Base-by-base conservation (phyloP, 2,888 invertebrate genomes). In the Nyleta sp. region DNA sequence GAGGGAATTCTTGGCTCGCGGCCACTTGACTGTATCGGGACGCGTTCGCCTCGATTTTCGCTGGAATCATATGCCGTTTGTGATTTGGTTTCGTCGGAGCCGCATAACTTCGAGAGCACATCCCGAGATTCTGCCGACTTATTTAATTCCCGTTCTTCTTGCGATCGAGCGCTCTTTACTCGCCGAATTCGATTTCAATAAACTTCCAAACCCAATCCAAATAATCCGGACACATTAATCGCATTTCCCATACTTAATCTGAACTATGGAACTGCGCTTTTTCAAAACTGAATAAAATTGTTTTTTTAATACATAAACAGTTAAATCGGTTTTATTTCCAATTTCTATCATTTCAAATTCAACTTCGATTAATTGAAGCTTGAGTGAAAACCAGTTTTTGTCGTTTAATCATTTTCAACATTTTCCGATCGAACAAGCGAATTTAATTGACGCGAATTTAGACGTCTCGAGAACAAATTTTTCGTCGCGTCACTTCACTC, bases 21-120 rank as follows among this genome's bases (percentile, higher is more conserved):
- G 64, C 64, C 64, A 64, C 18, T 64, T 20, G 46, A 46, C 60
- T 64, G 62, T 64, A 64, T 64, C 62, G 62, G 38, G 38, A 22
- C 20, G 15, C 35, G 35, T 20, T 46, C 35, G 35, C 42, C 33
- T 48, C 52, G 18, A 35, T 62, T 50, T 28, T 24, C 35, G n/a
- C 50, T 10, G 13, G 31, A 65, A 52, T 65, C 64, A 52, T 65
- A 52, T 42, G 40, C 40, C 13, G 42, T 52, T 65, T 52, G 42
- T 52, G 64, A 52, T 40, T 65, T 20, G 40, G 53, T 62, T 50
- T 50, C 15, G 38, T 13, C 38, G 46, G 18, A 38, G 15, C 62
- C 46, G 46, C 33, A 46, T 28, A 60, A 46, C 31, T 44, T 59
- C n/a, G n/a, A 17, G 59, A 44, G 42, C 59, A 44, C 59, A 31